Conservation (phyloP, 2,113 vertebrate genomes). For the Microcebus jonahi region DNA sequence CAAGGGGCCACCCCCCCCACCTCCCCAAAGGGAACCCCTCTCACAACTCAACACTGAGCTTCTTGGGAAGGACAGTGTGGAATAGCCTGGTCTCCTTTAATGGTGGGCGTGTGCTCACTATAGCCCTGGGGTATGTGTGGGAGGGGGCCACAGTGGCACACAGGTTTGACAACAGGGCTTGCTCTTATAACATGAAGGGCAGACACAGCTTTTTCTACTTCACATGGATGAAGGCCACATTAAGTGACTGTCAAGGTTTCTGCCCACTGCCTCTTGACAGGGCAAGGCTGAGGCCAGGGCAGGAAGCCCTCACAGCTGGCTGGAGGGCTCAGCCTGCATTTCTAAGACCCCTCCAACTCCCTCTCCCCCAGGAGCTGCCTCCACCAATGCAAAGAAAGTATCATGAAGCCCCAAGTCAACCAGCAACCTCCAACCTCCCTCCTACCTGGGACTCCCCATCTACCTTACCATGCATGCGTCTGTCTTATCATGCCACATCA, state of each 20-base stretch:
- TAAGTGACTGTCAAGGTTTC: background rate
- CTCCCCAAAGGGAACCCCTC: background rate
- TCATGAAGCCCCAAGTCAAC: background rate
- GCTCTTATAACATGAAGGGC: background rate
- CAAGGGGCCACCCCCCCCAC: background rate
- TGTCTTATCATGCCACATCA: background rate
- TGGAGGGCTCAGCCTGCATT: background rate
- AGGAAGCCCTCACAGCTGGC: background rate
- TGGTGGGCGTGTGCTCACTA: background rate
- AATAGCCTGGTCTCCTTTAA: background rate
- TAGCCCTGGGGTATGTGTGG: no score
- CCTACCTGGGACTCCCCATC: background rate
- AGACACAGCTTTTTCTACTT: background rate
- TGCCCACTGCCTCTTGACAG: background rate
- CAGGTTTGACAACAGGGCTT: background rate
- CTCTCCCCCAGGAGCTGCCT: background rate
- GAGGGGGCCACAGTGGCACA: background rate
- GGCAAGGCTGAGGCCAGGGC: background rate
- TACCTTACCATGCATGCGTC: background rate
- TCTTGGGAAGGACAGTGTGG: background rate
- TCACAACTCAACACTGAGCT: background rate
- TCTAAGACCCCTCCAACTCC: background rate
- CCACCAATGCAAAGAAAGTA: background rate
- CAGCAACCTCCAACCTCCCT: background rate
- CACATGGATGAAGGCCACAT: background rate